These are phyloP conservation scores for Magallana ariakensis DNA, from an alignment of 1,140 invertebrate genomes.

Conservation along the genomic window DNA sequence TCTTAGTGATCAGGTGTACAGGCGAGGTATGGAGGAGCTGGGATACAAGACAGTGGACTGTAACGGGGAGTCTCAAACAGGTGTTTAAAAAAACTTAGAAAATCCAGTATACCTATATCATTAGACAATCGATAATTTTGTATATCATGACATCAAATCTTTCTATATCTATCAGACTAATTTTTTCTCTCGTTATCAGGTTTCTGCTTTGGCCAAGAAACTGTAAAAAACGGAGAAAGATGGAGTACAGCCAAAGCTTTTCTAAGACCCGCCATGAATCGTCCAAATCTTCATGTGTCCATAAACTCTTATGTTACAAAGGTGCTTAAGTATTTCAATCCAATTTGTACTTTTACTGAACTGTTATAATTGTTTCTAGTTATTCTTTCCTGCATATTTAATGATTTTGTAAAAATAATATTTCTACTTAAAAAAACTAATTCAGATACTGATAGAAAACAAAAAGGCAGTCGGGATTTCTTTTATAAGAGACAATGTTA, in stretches of 20 bases:
- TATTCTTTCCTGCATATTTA: not conserved
- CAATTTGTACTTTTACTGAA: not conserved
- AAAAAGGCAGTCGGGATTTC: not conserved
- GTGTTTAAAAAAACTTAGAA: no score
- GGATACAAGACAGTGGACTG: slow-evolving; percentile 55
- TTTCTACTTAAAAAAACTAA: not conserved
- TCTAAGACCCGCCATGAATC: slow-evolving; percentile 61
- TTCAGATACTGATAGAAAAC: not conserved
- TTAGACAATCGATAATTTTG: no score
- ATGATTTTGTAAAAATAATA: not conserved
- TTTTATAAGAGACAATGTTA: not conserved
- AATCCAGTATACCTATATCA: no score
- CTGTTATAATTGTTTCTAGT: not conserved
- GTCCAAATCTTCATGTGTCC: slow-evolving; percentile 67
- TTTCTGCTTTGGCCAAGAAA: not conserved
- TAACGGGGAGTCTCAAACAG: slow-evolving; percentile 22
- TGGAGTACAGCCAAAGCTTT: slow-evolving; percentile 67
- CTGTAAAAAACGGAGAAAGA: slow-evolving; percentile 54
- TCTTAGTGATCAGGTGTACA: slow-evolving; percentile 55
- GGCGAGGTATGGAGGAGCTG: slow-evolving; percentile 63
- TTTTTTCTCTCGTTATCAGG: not conserved
- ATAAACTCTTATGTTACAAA: slow-evolving; percentile 54
- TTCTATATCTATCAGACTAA: no score
- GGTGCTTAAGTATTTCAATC: not conserved
- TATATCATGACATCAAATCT: no score